Base-by-base conservation (phyloP, 2,113 vertebrate species). In the Choloepus hoffmanni region DNA sequence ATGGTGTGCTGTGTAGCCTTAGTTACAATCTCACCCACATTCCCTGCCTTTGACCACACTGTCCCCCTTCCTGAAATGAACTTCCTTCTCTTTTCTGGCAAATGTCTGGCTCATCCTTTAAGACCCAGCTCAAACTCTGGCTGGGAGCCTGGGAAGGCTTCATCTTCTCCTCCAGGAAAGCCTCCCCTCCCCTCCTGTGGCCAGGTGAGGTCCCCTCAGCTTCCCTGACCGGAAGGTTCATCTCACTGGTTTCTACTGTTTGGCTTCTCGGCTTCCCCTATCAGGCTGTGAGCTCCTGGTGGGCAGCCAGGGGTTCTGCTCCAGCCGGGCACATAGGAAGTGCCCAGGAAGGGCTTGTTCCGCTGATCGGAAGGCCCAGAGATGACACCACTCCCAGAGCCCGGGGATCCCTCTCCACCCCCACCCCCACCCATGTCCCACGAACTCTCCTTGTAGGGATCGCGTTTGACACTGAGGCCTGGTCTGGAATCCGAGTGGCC, bases 391-490 rank as follows among this genome's bases (percentile, higher is more conserved):
- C 16, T 53, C 43, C 55, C 4, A 1, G 24, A 63, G 8, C 48
- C 53, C 53, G 33, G 33, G 5, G 24, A 36, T 24, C 36, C 7
- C 4, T 28, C n/a, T 26, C 16, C 74, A 70, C 18, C 55, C 55
- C 55, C 13, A 58, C 55, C 1, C 79, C 62, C n/a, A 30, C 18
- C 23, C 4, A 23, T 18, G 40, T 12, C 77, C 55, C 45, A 15
- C 3, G 53, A 36, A 19, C 43, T 1, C 7, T 48, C 18, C 0
- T 7, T 2, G 6, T 0, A 18, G 72, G 63, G 43, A 7, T n/a
- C 83, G 13, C 55, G 26, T 24, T 13, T 63, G 58, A 67, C 30
- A 45, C 19, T 3, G 15, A 10, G 78, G 72, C 67, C 70, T 14
- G 68, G 30, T 24, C n/a, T 77, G 48, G 70, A 60, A 28, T 60